phyloP scores from a whole-genome alignment of 2,888 invertebrate species.

The Linyphia triangularis region DNA sequence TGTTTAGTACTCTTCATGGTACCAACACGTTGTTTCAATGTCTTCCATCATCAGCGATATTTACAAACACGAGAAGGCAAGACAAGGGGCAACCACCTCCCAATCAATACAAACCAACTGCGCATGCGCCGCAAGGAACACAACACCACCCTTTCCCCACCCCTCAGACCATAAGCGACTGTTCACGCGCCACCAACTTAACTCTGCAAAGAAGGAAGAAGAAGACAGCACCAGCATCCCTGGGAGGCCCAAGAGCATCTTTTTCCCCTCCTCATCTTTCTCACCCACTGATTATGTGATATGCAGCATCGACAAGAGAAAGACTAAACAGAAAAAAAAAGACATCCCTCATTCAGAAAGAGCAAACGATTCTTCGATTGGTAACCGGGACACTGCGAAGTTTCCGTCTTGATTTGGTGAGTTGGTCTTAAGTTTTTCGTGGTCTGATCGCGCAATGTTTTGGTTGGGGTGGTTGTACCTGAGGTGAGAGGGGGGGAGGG shows the following conservation, averaged over 20 bases:
- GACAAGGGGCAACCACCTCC: neutral
- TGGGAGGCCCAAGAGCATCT: constrained; percentile 29
- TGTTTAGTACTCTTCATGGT: too few relatives aligned
- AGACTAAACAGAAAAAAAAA: too few relatives aligned
- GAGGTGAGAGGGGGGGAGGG: too few relatives aligned
- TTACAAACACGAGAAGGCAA: neutral
- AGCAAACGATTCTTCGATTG: too few relatives aligned
- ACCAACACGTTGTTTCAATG: too few relatives aligned
- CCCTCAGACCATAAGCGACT: neutral
- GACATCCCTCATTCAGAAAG: too few relatives aligned
- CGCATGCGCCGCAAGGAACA: constrained; percentile 14
- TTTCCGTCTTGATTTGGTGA: too few relatives aligned
- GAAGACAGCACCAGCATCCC: constrained; percentile 10
- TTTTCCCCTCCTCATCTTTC: neutral
- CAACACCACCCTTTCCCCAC: neutral
- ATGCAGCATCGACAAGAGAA: neutral
- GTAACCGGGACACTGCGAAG: too few relatives aligned
- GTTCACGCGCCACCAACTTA: neutral
- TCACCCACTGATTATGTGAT: neutral
- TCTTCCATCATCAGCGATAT: neutral
- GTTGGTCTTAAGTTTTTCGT: too few relatives aligned
- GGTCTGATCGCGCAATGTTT: too few relatives aligned
- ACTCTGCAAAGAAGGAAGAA: neutral
- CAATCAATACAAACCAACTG: constrained; percentile 1
- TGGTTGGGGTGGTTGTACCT: too few relatives aligned